Evolutionary conservation across 2,113 vertebrate species (phyloP), one percentile per base, ranked within the genome.

Genomic region (Chamaea fasciata): DNA sequence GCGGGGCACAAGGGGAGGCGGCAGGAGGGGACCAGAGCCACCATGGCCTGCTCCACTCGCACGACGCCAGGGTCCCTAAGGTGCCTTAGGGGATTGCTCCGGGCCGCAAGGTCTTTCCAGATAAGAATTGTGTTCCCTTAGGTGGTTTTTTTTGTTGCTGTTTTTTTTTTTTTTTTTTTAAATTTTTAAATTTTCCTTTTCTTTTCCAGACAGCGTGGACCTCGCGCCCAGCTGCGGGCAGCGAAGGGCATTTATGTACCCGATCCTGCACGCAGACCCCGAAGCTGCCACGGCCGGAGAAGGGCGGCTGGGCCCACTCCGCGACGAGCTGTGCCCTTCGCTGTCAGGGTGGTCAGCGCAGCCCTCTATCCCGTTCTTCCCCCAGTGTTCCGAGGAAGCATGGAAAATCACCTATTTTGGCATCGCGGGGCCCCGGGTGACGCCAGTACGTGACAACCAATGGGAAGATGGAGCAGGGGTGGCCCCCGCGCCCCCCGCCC

Each of bases 401-500:
- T 1, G 42, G 47, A 56, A 87, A 77, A 81, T 59, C 59, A 19
- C 28, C 11, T 62, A 33, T 35, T 71, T 57, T 56, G 47, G 42
- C 68, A 46, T 18, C 2, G 11, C 7, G 19, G 62, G 60, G 30
- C 8, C 22, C 9, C 27, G 39, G 18, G 17, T 92, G 94, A 95
- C 94, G 94, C 83, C 89, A 20, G 27, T 9, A 3, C 4, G 31
- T 13, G 42, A 24, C 37, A 85, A 18, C 92, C 91, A 96, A 95
- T 88, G 62, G 62, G 47, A 23, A 27, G 35, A 27, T 7, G 56
- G 79, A 65, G 22, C 20, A 19, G 65, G 79, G 65, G 50, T 27
- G 35, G 53, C 63, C 68, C 44, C 53, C 10, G 57, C 18, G 4
- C 5, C 21, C 55, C 63, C 49, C 22, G 30, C 46, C 9, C 44